Evolutionary conservation across 2,113 vertebrate genomes (phyloP), one percentile per base, ranked within the genome.

Genomic region (Heptranchias perlo): DNA sequence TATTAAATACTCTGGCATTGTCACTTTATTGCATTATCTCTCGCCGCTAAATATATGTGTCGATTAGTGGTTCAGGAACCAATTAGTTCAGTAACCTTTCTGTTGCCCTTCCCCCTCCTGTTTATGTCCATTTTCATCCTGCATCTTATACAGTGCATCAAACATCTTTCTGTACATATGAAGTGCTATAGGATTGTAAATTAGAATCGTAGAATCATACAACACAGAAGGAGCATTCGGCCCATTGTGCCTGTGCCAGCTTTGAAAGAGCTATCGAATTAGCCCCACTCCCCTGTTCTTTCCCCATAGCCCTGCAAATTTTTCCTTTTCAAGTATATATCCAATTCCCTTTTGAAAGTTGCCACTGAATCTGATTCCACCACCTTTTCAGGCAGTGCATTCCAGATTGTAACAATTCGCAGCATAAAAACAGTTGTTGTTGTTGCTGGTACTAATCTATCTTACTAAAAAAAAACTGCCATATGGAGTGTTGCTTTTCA

Each of bases 1-100:
- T 98, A 96, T 96, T 23, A 61, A 62, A 49, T 8, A 54, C 61
- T 62, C 11, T 47, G 25, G 28, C 3, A 11, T 86, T 35, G 31
- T 62, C 25, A 6, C 28, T 93, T 21, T 10, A 3, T 47, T 62
- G 23, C 25, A 82, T 39, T 49, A 18, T 86, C 47, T 87, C 89
- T n/a, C 4, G 58, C 1, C 25, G 47, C 58, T 31, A 31, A 73
- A 31, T 73, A 1, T 7, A 73, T 73, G 25, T 28, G 23, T 86
- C 44, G 39, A 86, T 49, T 86, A 25, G 47, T 31, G 3, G 49
- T 1, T 23, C 47, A 87, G 23, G 1, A 82, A 62, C 11, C 54
- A 62, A 39, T 44, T 25, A 13, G 23, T 69, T 95, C 49, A n/a
- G 87, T 58, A 61, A 58, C 31, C 52, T 91, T 54, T 89, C 31